phyloP scores from a whole-genome alignment of 2,797 vertebrate species.

The Protosalanx chinensis region DNA sequence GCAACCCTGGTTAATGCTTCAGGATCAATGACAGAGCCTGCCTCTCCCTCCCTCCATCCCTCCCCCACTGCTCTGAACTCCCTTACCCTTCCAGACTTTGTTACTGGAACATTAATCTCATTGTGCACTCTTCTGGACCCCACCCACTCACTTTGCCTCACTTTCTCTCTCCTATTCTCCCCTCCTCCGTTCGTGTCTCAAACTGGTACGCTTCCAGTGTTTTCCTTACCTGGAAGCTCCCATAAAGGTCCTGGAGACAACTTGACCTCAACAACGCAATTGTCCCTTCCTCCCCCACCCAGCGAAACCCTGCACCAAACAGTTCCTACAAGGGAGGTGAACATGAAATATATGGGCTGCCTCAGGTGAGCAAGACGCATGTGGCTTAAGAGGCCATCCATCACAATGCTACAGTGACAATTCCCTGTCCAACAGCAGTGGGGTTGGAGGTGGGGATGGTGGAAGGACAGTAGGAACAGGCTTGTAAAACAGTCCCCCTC shows the following conservation, averaged over 20 bases:
- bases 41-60: conserved; percentile 16
- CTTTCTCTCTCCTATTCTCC: conserved; percentile 6
- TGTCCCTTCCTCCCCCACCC: conserved; percentile 26
- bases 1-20: conserved; percentile 56
- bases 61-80: not conserved
- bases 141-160: conserved; percentile 7
- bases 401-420: conserved; percentile 45
- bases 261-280: conserved; percentile 4
- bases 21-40: conserved; percentile 62
- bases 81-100: not conserved
- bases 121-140: not conserved
- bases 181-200: not conserved
- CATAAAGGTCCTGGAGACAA: conserved; percentile 48
- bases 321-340: not conserved
- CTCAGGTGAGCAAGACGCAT: conserved; percentile 54
- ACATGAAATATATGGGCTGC: conserved; percentile 9
- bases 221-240: conserved; percentile 53
- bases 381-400: conserved; percentile 59
- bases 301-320: conserved; percentile 14
- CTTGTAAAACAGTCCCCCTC: conserved; percentile 40
- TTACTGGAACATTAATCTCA: not conserved
- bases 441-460: conserved; percentile 28
- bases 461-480: conserved; percentile 45
- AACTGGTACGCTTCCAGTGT: conserved; percentile 18
- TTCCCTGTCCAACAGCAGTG: conserved; percentile 33